Conservation (phyloP, 1,140 invertebrate species). For the Aphelenchoides besseyi region DNA sequence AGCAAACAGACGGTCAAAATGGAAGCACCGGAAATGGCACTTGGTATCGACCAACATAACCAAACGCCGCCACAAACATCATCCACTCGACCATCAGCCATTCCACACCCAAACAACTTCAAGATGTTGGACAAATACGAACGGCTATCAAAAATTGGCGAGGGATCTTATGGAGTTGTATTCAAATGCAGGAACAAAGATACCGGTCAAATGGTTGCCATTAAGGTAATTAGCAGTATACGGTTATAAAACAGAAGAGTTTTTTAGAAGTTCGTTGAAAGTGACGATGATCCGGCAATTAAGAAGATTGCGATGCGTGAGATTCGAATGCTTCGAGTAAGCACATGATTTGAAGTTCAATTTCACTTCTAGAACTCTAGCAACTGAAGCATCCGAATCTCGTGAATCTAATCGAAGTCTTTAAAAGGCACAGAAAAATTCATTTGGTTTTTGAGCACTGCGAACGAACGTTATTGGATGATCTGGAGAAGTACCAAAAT, state of each 20-base stretch:
- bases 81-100: conserved; percentile 3
- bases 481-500: conserved; percentile 83
- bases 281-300: conserved; percentile 95
- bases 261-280: conserved; percentile 97
- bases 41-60: neutral
- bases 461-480: conserved; percentile 90
- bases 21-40: neutral
- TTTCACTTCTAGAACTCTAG: conserved; percentile 67
- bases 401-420: conserved; percentile 95
- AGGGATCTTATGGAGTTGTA: conserved; percentile 96
- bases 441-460: conserved; percentile 98
- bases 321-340: conserved; percentile 77
- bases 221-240: no score
- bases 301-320: conserved; percentile 95
- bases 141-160: conserved; percentile 88
- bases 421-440: conserved; percentile 87
- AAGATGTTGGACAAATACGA: conserved; percentile 93
- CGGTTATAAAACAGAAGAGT: no score
- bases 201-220: conserved; percentile 89
- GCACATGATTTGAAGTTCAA: neutral
- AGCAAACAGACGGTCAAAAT: neutral
- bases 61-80: conserved; percentile 9
- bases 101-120: conserved; percentile 4
- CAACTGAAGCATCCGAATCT: conserved; percentile 96
- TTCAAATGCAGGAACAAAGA: conserved; percentile 96